These are phyloP conservation scores for Trichonephila clavipes DNA, from an alignment of 1,140 invertebrate species.

Conservation along the genomic window DNA sequence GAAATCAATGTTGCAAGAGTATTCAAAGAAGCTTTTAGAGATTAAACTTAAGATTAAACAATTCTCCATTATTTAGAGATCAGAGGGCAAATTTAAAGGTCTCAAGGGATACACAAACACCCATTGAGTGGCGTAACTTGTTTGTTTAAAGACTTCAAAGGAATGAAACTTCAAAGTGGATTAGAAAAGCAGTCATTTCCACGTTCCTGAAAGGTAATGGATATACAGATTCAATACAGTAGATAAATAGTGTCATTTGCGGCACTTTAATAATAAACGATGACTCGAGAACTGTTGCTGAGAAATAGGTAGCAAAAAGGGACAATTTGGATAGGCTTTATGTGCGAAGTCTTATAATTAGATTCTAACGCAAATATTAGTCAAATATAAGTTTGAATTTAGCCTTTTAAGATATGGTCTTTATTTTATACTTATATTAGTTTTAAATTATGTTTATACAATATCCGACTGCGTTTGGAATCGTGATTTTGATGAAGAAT, in stretches of 20 bases:
- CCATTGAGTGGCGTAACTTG: constrained; percentile 34
- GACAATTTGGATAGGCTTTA: too few relatives aligned
- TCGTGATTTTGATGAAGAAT: too few relatives aligned
- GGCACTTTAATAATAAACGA: neutral
- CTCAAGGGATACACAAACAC: constrained; percentile 11
- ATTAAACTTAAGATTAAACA: constrained; percentile 23
- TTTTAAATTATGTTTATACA: too few relatives aligned
- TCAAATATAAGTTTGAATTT: too few relatives aligned
- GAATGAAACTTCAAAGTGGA: constrained; percentile 32
- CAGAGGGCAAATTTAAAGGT: constrained; percentile 33
- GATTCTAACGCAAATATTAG: too few relatives aligned
- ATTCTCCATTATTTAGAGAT: constrained; percentile 47
- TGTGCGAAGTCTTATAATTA: too few relatives aligned
- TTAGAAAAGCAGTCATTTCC: constrained; percentile 36
- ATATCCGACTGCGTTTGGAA: too few relatives aligned
- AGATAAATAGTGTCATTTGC: neutral
- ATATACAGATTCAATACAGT: constrained; percentile 6
- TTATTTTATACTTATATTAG: too few relatives aligned
- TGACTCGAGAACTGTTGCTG: neutral
- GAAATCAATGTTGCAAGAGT: neutral
- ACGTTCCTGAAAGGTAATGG: constrained; percentile 35
- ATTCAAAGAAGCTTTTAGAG: neutral
- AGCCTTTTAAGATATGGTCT: too few relatives aligned
- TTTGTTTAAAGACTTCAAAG: constrained; percentile 41
- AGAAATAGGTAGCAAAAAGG: neutral